phyloP scores from a whole-genome alignment of 1,140 invertebrate genomes.

The Macrotrachela quadricornifera region DNA sequence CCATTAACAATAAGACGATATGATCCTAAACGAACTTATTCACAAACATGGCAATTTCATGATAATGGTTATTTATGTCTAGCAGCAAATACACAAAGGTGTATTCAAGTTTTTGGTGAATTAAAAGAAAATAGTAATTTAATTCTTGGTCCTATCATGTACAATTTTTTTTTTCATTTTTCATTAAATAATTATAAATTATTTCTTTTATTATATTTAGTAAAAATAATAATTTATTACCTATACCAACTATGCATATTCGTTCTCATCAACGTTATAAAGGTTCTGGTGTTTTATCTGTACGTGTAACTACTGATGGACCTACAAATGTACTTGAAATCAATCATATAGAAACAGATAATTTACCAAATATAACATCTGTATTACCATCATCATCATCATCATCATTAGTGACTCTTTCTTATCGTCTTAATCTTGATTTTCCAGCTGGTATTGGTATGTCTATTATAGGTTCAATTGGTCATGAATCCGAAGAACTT shows the following conservation, averaged over 20 bases:
- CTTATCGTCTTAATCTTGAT: conserved; percentile 23
- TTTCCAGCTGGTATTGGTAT: conserved; percentile 50
- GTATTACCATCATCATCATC: no score
- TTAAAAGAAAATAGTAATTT: conserved; percentile 48
- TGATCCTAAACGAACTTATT: conserved; percentile 54
- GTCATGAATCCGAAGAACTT: conserved; percentile 49
- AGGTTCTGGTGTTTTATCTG: conserved; percentile 63
- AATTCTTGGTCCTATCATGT: conserved; percentile 46
- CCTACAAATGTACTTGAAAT: conserved; percentile 50
- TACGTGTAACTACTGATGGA: conserved; percentile 64
- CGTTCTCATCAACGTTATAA: conserved; percentile 39
- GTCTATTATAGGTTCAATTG: conserved; percentile 51
- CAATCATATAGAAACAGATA: not conserved
- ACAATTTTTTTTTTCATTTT: no score
- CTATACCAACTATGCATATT: no score
- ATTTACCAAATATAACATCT: not conserved
- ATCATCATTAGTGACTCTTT: not conserved
- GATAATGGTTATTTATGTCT: conserved; percentile 52
- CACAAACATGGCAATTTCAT: conserved; percentile 63
- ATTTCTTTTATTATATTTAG: no score
- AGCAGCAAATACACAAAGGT: conserved; percentile 53
- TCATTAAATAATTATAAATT: no score
- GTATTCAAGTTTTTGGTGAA: conserved; percentile 51
- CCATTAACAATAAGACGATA: conserved; percentile 53
- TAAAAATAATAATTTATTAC: no score